A percentile compares a stretch with the other conserved stretches of the same genome.
Conservation (phyloP, 2,797 vertebrate species). For the Rhinogobio ventralis region DNA sequence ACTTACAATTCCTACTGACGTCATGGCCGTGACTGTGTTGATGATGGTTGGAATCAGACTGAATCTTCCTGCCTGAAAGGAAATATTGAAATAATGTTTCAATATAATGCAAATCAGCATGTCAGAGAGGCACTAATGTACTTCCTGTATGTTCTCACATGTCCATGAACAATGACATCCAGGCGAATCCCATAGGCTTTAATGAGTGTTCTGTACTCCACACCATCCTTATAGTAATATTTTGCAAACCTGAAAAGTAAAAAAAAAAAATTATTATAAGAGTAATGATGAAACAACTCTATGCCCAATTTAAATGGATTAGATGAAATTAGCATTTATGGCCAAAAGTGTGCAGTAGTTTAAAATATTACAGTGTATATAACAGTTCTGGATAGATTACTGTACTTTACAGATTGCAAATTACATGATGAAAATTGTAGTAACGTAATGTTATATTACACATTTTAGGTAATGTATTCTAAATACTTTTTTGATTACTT, state of each 20-base stretch:
- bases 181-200: conserved; percentile 91
- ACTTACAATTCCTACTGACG: conserved; percentile 92
- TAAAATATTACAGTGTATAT: not conserved
- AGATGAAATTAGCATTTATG: not conserved
- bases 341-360: not conserved
- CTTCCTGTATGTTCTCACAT: conserved; percentile 74
- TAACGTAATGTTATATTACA: too few relatives aligned
- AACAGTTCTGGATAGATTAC: too few relatives aligned
- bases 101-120: not conserved
- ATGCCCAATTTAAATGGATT: not conserved
- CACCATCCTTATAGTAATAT: conserved; percentile 81
- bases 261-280: not conserved
- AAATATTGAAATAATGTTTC: conserved; percentile 34
- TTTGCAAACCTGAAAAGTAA: conserved; percentile 85
- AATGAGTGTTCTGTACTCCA: conserved; percentile 82
- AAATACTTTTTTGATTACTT: not conserved
- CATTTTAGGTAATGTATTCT: not conserved
- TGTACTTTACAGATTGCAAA: too few relatives aligned
- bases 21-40: conserved; percentile 89
- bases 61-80: conserved; percentile 89
- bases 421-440: too few relatives aligned
- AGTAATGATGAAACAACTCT: not conserved
- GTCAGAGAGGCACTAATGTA: conserved; percentile 2
- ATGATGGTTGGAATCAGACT: conserved; percentile 93
- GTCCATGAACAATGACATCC: conserved; percentile 90